Conservation (phyloP, 2,888 invertebrate species). For the Ernsta delagoae region DNA sequence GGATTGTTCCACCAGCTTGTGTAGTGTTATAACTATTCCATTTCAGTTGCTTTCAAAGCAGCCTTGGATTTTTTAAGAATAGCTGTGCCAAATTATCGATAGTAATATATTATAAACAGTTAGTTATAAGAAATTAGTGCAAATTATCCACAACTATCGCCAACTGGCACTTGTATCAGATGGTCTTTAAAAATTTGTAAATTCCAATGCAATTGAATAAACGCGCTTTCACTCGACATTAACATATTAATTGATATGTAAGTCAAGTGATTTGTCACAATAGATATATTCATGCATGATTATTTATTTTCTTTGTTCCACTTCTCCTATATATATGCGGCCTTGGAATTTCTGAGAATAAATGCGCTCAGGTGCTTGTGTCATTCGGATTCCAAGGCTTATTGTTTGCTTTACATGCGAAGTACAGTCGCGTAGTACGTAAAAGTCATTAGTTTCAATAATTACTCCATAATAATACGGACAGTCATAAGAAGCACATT, state of each 20-base stretch:
- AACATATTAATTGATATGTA: too few species aligned
- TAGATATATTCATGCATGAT: neutral
- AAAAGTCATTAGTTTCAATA: neutral
- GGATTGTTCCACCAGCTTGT: neutral
- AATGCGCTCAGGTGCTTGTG: slow-evolving; percentile 52
- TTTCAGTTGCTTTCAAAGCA: neutral
- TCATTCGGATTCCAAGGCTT: slow-evolving; percentile 62
- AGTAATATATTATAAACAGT: neutral
- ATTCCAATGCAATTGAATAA: too few species aligned
- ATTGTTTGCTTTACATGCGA: slow-evolving; percentile 45
- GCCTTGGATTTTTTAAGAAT: neutral
- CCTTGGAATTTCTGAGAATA: slow-evolving; percentile 66
- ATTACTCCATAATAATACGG: neutral
- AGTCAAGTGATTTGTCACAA: too few species aligned
- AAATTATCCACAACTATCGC: too few species aligned
- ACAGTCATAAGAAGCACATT: neutral
- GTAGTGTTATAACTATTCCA: neutral
- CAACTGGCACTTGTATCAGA: too few species aligned
- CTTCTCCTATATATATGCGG: slow-evolving; percentile 49
- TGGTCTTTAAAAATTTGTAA: too few species aligned
- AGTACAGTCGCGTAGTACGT: slow-evolving; percentile 21
- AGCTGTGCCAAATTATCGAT: neutral
- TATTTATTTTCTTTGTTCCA: slow-evolving; percentile 43
- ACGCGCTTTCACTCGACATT: too few species aligned
- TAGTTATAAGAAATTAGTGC: too few species aligned